Evolutionary conservation across 2,113 vertebrate genomes (phyloP), one percentile per base, ranked within the genome.

Genomic region (Spea multiplicata): DNA sequence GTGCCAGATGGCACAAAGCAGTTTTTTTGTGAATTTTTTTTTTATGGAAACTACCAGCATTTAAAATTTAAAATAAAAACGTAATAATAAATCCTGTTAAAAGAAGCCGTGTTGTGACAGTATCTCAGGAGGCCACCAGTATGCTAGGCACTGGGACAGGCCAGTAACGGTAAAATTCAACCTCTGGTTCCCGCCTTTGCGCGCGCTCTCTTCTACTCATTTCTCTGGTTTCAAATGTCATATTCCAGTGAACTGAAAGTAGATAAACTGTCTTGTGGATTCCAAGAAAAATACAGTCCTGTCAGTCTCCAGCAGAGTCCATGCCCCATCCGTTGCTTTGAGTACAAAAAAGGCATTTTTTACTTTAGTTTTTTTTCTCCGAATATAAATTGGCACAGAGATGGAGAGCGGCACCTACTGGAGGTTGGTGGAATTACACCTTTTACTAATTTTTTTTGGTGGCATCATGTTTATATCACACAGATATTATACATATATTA

Each of bases 211-310:
- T n/a, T 48, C 44, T 44, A 70, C 70, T n/a, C 47, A 17, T 69
- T n/a, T 12, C 45, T 59, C 53, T 61, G 59, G 66, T 70, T 76
- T 62, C 62, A 68, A 52, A 76, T 76, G 74, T 76, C 59, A 30
- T 76, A 68, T 76, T 53, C 74, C 49, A 57, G 74, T 12, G 16
- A 77, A 61, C 53, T 67, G 53, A 55, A 44, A 77, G 75, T 49
- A 76, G 74, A 76, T 76, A 76, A 76, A 68, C 74, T 76, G 52
- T 76, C 50, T 68, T 76, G 75, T 17, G 67, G 75, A 62, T 77
- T 78, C 69, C 69, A 44, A 78, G 76, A 71, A 78, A 71, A 52
- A 59, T 78, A 71, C 57, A 49, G 64, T 14, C 62, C 49, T 78
- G 76, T 71, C 76, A 53, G 67, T 52, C 55, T 78, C 59, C 59